phyloP scores from a whole-genome alignment of 2,113 vertebrate species.

The Eudyptes chrysolophus region DNA sequence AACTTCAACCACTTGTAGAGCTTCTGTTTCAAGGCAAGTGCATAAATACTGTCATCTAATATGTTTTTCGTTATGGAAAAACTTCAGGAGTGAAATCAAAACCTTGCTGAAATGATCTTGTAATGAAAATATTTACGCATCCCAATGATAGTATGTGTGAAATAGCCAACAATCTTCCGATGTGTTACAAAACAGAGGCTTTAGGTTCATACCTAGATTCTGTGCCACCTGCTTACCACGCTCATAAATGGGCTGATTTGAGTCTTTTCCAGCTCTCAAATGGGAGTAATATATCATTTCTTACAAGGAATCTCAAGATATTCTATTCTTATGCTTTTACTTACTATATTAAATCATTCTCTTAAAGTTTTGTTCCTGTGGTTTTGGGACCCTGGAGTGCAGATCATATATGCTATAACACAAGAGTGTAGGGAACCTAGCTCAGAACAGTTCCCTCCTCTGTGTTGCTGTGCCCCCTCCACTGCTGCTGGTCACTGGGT shows the following conservation, averaged over 20 bases:
- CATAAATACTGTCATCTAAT: neutral
- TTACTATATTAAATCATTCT: neutral
- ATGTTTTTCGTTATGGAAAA: neutral
- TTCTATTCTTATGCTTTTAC: neutral
- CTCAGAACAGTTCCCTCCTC: neutral
- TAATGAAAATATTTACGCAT: neutral
- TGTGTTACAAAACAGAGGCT: neutral
- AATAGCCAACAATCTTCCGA: neutral
- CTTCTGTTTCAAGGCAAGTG: neutral
- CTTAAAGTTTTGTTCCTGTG: neutral
- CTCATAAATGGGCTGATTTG: neutral
- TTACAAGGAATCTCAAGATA: neutral
- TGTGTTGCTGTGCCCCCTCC: neutral
- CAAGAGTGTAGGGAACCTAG: neutral
- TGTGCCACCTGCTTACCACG: neutral
- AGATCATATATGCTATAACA: rapidly evolving
- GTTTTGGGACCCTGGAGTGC: neutral
- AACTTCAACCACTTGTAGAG: neutral
- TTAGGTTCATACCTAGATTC: neutral
- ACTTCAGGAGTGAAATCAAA: neutral
- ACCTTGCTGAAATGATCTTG: neutral
- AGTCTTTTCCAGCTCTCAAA: neutral
- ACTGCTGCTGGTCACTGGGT: neutral
- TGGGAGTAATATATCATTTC: neutral
- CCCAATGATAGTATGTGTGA: neutral